Conservation (phyloP, 2,888 invertebrate species). For the Polylopha cassiicola region DNA sequence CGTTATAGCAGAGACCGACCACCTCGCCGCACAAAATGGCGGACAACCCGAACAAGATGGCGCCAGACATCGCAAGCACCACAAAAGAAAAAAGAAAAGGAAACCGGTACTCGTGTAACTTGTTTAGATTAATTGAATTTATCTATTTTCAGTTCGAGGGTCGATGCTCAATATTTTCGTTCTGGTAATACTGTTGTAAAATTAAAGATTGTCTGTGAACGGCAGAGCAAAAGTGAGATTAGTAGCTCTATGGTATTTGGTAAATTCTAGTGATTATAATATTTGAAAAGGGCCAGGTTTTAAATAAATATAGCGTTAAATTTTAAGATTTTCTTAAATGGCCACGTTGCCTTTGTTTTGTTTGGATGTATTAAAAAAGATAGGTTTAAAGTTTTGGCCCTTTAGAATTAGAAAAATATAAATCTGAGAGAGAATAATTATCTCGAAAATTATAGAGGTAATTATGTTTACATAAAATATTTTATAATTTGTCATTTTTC, state of each 20-base stretch:
- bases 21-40: constrained; percentile 27
- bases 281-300: constrained; percentile 23
- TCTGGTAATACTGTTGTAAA: constrained; percentile 22
- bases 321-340: constrained; percentile 13
- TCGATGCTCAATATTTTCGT: constrained; percentile 45
- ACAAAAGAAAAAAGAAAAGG: constrained; percentile 58
- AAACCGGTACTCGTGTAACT: constrained; percentile 63
- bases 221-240: constrained; percentile 57
- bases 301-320: constrained; percentile 21
- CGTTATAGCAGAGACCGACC: constrained; percentile 66
- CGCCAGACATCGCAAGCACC: constrained; percentile 40
- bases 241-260: constrained; percentile 35
- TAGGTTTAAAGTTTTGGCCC: constrained; percentile 16
- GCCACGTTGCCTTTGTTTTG: constrained; percentile 27
- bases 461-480: constrained; percentile 27
- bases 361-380: too few relatives aligned
- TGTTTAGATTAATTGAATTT: constrained; percentile 9
- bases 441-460: constrained; percentile 38
- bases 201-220: constrained; percentile 34
- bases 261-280: constrained; percentile 13
- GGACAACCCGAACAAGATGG: constrained; percentile 13
- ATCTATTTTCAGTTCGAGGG: constrained; percentile 13
- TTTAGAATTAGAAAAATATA: constrained; percentile 22
- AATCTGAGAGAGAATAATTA: constrained; percentile 42
- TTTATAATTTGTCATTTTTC: constrained; percentile 24